These are phyloP conservation scores for Alentia gelatinosa DNA, from an alignment of 2,888 invertebrate genomes.

Conservation along the genomic window DNA sequence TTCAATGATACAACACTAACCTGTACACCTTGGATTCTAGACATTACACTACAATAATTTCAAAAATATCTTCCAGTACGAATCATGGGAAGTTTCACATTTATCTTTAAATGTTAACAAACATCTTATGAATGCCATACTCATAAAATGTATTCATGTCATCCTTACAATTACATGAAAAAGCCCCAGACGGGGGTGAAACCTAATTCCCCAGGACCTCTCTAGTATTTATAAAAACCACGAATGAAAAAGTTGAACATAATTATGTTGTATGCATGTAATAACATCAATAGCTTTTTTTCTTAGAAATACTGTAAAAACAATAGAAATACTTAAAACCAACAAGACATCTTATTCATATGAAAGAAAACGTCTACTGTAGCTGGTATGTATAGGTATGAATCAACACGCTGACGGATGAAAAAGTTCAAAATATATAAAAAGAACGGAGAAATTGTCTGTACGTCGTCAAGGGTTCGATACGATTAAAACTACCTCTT, in stretches of 20 bases:
- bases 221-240: conserved; percentile 43
- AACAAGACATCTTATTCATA: conserved; percentile 36
- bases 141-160: conserved; percentile 48
- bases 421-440: conserved; percentile 48
- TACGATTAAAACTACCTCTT: conserved; percentile 30
- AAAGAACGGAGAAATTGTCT: conserved; percentile 24
- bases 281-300: conserved; percentile 49
- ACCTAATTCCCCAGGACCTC: conserved; percentile 3
- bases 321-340: conserved; percentile 43
- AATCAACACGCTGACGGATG: not conserved
- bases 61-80: conserved; percentile 54
- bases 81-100: conserved; percentile 51
- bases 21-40: conserved; percentile 40
- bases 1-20: conserved; percentile 49
- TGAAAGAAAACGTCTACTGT: conserved; percentile 47
- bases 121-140: conserved; percentile 49
- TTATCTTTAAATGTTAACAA: conserved; percentile 46
- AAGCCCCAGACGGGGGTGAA: conserved; percentile 13
- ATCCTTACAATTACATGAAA: conserved; percentile 40
- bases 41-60: conserved; percentile 51
- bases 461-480: not conserved
- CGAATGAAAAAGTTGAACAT: conserved; percentile 27
- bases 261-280: conserved; percentile 32
- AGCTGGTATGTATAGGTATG: conserved; percentile 36
- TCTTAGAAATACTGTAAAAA: conserved; percentile 51